Evolutionary conservation across 1,140 invertebrate genomes (phyloP).

Genomic region (Panonychus citri): DNA sequence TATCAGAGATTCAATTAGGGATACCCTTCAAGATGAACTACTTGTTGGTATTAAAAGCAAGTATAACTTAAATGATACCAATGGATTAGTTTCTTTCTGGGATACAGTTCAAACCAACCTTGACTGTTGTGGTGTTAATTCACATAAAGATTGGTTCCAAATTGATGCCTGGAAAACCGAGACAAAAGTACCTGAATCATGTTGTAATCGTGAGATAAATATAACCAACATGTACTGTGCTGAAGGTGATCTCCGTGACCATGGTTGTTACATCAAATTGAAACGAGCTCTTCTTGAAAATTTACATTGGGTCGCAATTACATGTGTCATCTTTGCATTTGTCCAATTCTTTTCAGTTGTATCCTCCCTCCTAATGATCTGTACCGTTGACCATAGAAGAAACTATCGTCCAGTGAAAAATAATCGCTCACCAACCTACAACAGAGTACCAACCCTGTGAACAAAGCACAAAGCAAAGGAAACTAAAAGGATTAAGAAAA

Average conservation of each 20-base stretch:
- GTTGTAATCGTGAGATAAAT: constrained; percentile 30
- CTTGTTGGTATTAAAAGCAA: constrained; percentile 38
- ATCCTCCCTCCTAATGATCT: constrained; percentile 48
- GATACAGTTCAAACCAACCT: constrained; percentile 45
- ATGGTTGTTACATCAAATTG: constrained; percentile 40
- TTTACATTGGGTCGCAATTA: constrained; percentile 40
- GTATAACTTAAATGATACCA: constrained; percentile 34
- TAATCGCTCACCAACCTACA: constrained; percentile 5
- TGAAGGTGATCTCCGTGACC: constrained; percentile 15
- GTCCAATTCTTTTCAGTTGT: constrained; percentile 46
- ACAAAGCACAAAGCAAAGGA: too few relatives aligned
- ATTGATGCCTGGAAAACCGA: constrained; percentile 48
- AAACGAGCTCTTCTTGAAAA: constrained; percentile 41
- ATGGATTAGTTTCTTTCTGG: constrained; percentile 40
- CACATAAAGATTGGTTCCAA: constrained; percentile 57
- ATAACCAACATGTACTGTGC: constrained; percentile 1
- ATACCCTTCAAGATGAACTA: constrained; percentile 38
- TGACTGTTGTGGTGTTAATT: constrained; percentile 56
- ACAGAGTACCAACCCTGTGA: constrained; percentile 11
- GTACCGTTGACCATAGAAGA: constrained; percentile 42
- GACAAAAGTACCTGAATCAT: constrained; percentile 49
- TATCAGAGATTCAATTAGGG: constrained; percentile 34
- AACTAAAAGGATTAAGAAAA: too few relatives aligned
- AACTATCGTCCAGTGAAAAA: constrained; percentile 18
- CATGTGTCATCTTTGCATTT: constrained; percentile 44